A percentile compares a stretch with the other conserved stretches of the same genome.
phyloP scores from a whole-genome alignment of 2,888 invertebrate genomes.

The Trissonchulus latispiculum region DNA sequence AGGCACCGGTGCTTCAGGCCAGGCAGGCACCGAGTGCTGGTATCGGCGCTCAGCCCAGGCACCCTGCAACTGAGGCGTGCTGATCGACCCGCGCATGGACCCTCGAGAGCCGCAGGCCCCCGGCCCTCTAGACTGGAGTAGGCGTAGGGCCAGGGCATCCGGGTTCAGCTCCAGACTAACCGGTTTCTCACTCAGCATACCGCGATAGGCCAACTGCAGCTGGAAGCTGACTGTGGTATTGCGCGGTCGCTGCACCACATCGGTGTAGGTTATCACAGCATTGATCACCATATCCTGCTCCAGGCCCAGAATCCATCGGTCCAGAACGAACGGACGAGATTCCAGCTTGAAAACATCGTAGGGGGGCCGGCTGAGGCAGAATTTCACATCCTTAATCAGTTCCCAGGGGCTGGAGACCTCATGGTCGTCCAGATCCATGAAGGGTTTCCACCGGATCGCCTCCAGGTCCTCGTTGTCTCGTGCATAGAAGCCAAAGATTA shows the following conservation, averaged over 20 bases:
- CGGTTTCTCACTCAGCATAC: conserved; percentile 1
- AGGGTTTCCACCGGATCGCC: conserved; percentile 41
- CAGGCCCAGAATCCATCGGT: neutral
- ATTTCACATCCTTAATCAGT: conserved; percentile 41
- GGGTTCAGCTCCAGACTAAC: neutral
- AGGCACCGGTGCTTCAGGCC: too few relatives aligned
- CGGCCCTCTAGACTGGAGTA: too few relatives aligned
- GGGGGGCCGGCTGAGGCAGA: conserved; percentile 32
- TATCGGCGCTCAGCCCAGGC: neutral
- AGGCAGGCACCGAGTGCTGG: neutral
- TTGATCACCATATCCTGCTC: neutral
- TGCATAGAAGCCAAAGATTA: conserved; percentile 4
- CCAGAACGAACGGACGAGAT: neutral
- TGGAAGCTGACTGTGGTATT: conserved; percentile 8
- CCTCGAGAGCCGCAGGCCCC: neutral
- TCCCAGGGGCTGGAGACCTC: conserved; percentile 28
- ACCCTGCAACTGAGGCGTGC: neutral
- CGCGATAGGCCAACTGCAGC: neutral
- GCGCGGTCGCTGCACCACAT: neutral
- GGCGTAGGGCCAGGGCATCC: neutral
- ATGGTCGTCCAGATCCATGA: conserved; percentile 40
- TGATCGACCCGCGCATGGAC: too few relatives aligned
- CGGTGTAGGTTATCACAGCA: neutral
- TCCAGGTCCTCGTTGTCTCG: neutral
- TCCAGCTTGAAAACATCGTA: conserved; percentile 23